phyloP scores from a whole-genome alignment of 1,140 invertebrate species.

The Hylaeus anthracinus region DNA sequence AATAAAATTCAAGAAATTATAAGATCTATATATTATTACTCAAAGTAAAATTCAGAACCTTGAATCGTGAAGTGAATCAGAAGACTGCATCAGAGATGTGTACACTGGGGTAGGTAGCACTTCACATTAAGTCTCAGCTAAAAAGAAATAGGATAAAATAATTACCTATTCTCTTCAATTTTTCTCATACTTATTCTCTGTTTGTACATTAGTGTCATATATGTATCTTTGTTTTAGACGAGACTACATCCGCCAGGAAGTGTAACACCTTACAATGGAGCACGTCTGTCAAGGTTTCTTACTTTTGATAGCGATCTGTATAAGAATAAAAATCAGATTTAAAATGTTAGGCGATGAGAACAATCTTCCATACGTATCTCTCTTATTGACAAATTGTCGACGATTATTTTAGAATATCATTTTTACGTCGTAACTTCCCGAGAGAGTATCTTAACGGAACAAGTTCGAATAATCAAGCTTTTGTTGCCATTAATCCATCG shows the following conservation, averaged over 20 bases:
- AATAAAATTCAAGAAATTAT: not conserved
- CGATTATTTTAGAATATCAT: not conserved
- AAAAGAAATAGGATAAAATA: not conserved
- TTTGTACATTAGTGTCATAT: not conserved
- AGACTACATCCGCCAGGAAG: conserved; percentile 84
- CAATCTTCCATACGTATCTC: not conserved
- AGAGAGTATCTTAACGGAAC: not conserved
- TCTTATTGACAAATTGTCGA: not conserved
- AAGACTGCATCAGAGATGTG: conserved; percentile 8
- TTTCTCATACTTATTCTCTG: not conserved
- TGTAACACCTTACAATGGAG: conserved; percentile 80
- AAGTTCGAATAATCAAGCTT: not conserved
- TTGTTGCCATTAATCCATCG: not conserved
- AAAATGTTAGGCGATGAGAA: conserved; percentile 2
- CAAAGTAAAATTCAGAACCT: not conserved
- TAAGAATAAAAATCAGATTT: conserved; percentile 54
- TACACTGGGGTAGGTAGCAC: conserved; percentile 28
- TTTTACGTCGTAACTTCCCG: not conserved
- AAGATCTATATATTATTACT: not conserved
- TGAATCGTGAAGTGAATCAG: conserved; percentile 12
- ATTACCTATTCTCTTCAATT: not conserved
- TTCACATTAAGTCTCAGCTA: conserved; percentile 10
- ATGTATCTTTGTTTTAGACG: conserved; percentile 81
- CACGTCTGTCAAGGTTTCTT: conserved; percentile 79
- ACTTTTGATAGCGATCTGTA: conserved; percentile 74